phyloP scores from a whole-genome alignment of 2,888 invertebrate species.

The Chironomus riparius region DNA sequence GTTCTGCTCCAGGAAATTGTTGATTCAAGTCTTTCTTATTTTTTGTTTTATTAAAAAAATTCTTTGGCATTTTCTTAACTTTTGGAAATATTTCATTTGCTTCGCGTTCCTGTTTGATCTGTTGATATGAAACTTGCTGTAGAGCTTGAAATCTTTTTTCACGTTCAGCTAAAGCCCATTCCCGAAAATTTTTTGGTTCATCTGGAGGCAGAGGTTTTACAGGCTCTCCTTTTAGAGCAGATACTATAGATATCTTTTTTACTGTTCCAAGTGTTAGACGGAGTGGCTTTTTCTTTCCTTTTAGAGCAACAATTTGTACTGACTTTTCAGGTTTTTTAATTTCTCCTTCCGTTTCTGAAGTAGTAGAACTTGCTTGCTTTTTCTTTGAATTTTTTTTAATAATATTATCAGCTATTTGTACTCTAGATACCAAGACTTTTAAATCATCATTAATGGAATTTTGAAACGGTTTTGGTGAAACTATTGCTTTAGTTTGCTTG shows the following conservation, averaged over 20 bases:
- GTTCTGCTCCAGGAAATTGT: not conserved
- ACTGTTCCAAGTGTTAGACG: slow-evolving; percentile 4
- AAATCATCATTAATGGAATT: not conserved
- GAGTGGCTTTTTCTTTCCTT: not conserved
- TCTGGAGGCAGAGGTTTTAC: not conserved
- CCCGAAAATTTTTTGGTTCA: slow-evolving; percentile 1
- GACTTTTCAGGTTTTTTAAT: not conserved
- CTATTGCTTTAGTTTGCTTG: not conserved
- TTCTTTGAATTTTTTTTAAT: not conserved
- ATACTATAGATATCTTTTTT: slow-evolving; percentile 9
- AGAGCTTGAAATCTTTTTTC: slow-evolving; percentile 20
- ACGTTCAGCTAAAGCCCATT: slow-evolving; percentile 23
- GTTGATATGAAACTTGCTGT: slow-evolving; percentile 16
- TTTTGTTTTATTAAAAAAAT: not conserved
- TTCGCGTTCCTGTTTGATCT: slow-evolving; percentile 8
- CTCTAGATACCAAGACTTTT: not conserved
- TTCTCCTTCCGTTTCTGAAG: not conserved
- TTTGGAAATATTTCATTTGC: slow-evolving; percentile 24
- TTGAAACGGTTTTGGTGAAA: not conserved
- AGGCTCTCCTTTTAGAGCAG: not conserved
- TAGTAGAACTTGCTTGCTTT: not conserved
- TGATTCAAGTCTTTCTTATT: not conserved
- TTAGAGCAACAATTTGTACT: not conserved
- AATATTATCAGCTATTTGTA: slow-evolving; percentile 18
- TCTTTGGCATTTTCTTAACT: slow-evolving; percentile 1